A percentile compares a stretch with the other conserved stretches of the same genome.
Evolutionary conservation across 1,140 invertebrate genomes (phyloP).

Genomic region (Sycophaga agraensis): DNA sequence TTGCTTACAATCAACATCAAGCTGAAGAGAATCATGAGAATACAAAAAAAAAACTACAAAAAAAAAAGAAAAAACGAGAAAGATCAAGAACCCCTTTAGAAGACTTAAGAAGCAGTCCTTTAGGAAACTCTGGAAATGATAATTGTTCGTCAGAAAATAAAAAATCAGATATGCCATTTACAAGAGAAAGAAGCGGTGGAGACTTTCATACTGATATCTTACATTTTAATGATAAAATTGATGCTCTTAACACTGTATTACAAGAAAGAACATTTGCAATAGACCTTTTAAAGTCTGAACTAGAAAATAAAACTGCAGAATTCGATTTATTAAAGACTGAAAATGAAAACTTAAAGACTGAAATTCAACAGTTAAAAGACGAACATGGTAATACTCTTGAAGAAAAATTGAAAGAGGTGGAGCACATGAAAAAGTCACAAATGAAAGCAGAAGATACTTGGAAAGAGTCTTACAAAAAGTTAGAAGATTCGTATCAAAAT

Average conservation of each 20-base stretch:
- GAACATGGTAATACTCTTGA: conserved; percentile 30
- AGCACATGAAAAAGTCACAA: conserved; percentile 30
- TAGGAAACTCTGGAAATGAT: conserved; percentile 19
- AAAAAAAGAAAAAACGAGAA: conserved; percentile 14
- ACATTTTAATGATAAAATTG: conserved; percentile 34
- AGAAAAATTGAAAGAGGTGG: conserved; percentile 34
- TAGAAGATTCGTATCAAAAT: conserved; percentile 37
- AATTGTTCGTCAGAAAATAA: neutral
- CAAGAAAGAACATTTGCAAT: conserved; percentile 41
- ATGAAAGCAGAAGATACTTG: conserved; percentile 34
- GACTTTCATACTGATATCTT: neutral
- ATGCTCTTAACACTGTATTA: conserved; percentile 41
- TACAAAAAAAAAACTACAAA: conserved; percentile 6
- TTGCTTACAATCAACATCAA: neutral
- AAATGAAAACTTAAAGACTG: conserved; percentile 33
- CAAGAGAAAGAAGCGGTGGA: neutral
- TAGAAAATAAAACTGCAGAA: conserved; percentile 34
- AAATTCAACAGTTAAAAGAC: conserved; percentile 31
- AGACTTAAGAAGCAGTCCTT: conserved; percentile 7
- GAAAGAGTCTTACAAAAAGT: conserved; percentile 33
- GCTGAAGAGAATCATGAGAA: conserved; percentile 5
- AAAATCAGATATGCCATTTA: neutral
- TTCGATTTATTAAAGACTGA: conserved; percentile 31
- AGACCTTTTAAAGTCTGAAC: conserved; percentile 39
- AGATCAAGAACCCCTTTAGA: neutral